Evolutionary conservation across 2,797 vertebrate genomes (phyloP).

Genomic region (Phrynocephalus vlangalii): DNA sequence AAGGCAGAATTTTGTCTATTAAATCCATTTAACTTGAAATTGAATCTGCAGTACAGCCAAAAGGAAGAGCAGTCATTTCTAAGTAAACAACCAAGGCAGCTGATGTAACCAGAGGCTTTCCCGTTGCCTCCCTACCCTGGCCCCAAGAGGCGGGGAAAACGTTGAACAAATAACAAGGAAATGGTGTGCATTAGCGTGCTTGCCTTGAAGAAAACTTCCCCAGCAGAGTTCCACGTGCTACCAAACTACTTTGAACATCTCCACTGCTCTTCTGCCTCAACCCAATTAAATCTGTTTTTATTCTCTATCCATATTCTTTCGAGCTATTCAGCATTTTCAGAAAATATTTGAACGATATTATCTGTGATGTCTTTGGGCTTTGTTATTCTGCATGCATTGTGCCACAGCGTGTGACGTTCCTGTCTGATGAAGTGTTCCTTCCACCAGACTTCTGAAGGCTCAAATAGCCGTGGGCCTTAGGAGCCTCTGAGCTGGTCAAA

Average conservation of each 20-base stretch:
- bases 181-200: conserved; percentile 65
- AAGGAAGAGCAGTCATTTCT: conserved; percentile 4
- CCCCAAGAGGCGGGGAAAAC: conserved; percentile 21
- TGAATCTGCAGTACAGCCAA: not conserved
- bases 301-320: conserved; percentile 58
- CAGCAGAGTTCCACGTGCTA: not conserved
- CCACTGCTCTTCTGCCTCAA: conserved; percentile 52
- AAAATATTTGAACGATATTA: conserved; percentile 48
- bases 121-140: not conserved
- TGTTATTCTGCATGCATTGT: conserved; percentile 26
- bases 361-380: conserved; percentile 40
- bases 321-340: conserved; percentile 51
- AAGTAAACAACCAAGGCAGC: conserved; percentile 1
- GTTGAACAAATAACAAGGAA: conserved; percentile 57
- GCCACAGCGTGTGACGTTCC: conserved; percentile 19
- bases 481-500: not conserved
- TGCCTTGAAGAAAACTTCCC: conserved; percentile 65
- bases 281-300: conserved; percentile 67
- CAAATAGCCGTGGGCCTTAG: not conserved
- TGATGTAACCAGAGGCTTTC: conserved; percentile 37
- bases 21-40: conserved; percentile 44
- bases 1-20: not conserved
- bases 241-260: conserved; percentile 31
- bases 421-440: not conserved
- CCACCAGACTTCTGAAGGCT: not conserved